Evolutionary conservation across 1,140 invertebrate genomes (phyloP).

Genomic region (Drosophila sucinea): DNA sequence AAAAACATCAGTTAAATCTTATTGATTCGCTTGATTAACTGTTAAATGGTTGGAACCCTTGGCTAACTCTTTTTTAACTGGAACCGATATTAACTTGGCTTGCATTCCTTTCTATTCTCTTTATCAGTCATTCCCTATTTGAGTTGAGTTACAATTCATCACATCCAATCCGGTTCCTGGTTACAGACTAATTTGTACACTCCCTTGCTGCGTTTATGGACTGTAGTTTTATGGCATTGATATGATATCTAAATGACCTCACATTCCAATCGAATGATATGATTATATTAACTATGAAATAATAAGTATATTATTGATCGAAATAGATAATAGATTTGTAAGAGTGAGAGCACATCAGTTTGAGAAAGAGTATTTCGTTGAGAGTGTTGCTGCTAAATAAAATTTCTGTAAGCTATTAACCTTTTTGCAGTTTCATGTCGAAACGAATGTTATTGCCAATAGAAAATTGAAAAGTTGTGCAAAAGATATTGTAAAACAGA

Average conservation of each 20-base stretch:
- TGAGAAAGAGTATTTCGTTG: constrained; percentile 15
- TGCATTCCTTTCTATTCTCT: too few species aligned
- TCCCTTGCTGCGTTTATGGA: not conserved
- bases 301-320: constrained; percentile 1
- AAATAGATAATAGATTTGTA: not conserved
- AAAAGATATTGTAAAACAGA: constrained; percentile 27
- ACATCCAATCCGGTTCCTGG: not conserved
- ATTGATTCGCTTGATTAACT: too few species aligned
- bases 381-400: not conserved
- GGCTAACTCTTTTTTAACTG: too few species aligned
- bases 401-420: constrained; percentile 24
- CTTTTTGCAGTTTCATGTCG: constrained; percentile 39
- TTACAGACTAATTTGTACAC: not conserved
- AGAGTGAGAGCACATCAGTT: not conserved
- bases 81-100: too few species aligned
- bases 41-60: too few species aligned
- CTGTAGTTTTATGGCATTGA: not conserved
- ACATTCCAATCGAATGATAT: constrained; percentile 1
- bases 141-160: not conserved
- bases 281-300: not conserved
- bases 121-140: not conserved
- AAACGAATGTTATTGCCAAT: constrained; percentile 40
- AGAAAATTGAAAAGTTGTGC: constrained; percentile 6
- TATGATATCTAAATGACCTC: constrained; percentile 1
- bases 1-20: too few species aligned